Base-by-base conservation (phyloP, 2,797 vertebrate genomes). In the Semotilus atromaculatus region DNA sequence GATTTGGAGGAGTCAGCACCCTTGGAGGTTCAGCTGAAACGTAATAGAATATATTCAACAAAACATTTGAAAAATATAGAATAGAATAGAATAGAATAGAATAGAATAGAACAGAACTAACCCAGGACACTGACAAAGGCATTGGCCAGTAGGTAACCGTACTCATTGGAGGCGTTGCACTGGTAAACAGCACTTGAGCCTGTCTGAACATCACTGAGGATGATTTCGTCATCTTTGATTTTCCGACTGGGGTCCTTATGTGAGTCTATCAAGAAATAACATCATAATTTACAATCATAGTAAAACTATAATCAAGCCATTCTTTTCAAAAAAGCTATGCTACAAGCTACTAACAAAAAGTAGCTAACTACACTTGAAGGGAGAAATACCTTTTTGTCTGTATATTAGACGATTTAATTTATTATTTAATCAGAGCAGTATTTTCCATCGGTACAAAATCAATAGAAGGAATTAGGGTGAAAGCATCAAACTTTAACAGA, bases 111-210 rank as follows among this genome's bases (percentile, higher is more conserved):
- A 60, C 62, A 21, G 6, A 36, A 53, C 19, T 67, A 48, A 99
- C 98, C 97, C 9, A 99, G 94, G 84, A 99, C 97, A 80, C 95
- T 99, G 79, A 99, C 96, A 92, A 99, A 99, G 26, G 97, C 97
- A 0, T 99, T 99, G 83, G 96, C 96, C 88, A 99, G 87, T 85
- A 98, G 91, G 90, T 99, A 99, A 85, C 98, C 98, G 64, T 97
- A 99, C 80, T 98, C 96, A 86, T 99, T 99, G 82, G 98, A 98
- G 38, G 96, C 96, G 23, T 99, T 98, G 90, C 98, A 99, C 85
- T 99, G 98, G 90, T 97, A 99, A 36, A 99, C 98, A 0, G 97
- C 96, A 74, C 97, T 99, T 89, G 97, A 97, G 1, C 96, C 96
- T 38, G 96, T 94, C 90, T 96, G 96, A 53, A 98, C 97, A 0